These are phyloP conservation scores for Netelia fuscicornis DNA, from an alignment of 2,888 invertebrate genomes.

Conservation along the genomic window DNA sequence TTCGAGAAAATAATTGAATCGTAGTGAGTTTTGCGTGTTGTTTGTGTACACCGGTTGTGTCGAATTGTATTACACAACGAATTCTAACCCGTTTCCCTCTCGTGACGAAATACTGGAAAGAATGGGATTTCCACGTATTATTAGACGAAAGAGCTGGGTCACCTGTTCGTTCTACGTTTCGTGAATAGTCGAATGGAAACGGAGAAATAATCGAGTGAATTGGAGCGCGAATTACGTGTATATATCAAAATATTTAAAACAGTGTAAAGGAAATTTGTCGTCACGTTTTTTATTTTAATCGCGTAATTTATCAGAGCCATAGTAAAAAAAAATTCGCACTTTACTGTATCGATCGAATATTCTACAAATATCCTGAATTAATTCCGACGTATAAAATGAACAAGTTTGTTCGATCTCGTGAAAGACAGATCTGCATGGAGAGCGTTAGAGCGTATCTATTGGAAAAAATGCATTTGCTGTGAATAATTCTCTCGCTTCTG, in stretches of 20 bases:
- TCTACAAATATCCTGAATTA: neutral
- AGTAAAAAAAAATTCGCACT: too few species aligned
- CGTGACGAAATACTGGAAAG: conserved; percentile 24
- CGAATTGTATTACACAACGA: conserved; percentile 11
- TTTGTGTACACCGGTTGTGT: neutral
- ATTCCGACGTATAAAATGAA: neutral
- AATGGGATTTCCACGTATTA: neutral
- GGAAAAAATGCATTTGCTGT: conserved; percentile 6
- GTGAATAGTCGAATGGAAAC: conserved; percentile 20
- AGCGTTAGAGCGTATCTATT: conserved; percentile 26
- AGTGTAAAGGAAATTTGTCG: neutral
- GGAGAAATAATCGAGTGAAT: conserved; percentile 42
- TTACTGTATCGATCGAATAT: neutral
- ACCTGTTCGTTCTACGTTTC: neutral
- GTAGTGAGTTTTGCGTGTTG: conserved; percentile 13
- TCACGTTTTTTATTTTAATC: neutral
- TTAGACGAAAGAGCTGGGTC: neutral
- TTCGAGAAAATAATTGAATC: conserved; percentile 64
- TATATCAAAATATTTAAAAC: neutral
- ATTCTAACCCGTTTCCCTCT: conserved; percentile 2
- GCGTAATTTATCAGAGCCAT: neutral
- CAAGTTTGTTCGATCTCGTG: neutral
- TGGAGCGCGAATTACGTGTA: conserved; percentile 51
- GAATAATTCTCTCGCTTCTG: conserved; percentile 15
- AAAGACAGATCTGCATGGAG: conserved; percentile 16